Conservation (phyloP, 2,113 vertebrate species). For the Emydura subglobosa region DNA sequence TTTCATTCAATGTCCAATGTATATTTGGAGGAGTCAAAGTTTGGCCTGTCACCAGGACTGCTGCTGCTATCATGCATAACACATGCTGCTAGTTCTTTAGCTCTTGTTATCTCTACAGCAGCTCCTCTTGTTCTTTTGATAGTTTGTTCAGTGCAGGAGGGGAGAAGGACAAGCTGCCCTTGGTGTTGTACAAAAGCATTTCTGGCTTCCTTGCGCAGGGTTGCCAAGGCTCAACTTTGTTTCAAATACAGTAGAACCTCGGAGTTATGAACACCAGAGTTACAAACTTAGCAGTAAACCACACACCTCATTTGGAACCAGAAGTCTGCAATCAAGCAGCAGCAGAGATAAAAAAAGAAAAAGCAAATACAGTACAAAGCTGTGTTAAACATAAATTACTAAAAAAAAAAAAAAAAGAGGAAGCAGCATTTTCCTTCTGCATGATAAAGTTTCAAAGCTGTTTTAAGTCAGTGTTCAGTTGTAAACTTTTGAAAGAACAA, state of each 20-base stretch:
- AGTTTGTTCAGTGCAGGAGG: background rate
- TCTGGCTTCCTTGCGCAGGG: background rate
- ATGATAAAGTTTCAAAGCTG: too few relatives aligned
- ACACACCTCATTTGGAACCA: too few relatives aligned
- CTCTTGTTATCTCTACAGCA: conserved; percentile 15
- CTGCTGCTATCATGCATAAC: background rate
- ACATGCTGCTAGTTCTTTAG: conserved; percentile 4
- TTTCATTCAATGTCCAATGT: background rate
- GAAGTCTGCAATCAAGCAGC: too few relatives aligned
- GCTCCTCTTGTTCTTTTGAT: conserved; percentile 19
- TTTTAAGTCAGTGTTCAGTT: too few relatives aligned
- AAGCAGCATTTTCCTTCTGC: too few relatives aligned
- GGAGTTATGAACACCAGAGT: too few relatives aligned
- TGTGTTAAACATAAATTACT: too few relatives aligned
- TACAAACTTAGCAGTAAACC: too few relatives aligned
- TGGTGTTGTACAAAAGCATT: background rate
- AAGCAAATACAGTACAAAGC: too few relatives aligned
- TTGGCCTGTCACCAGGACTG: background rate
- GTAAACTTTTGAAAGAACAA: too few relatives aligned
- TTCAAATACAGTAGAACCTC: background rate
- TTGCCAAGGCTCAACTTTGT: background rate
- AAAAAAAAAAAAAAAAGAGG: too few relatives aligned
- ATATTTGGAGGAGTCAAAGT: background rate
- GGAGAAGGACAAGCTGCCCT: background rate
- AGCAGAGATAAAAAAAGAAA: too few relatives aligned